These are phyloP conservation scores for Ochotona princeps DNA, from an alignment of 2,113 vertebrate species.

Conservation along the genomic window DNA sequence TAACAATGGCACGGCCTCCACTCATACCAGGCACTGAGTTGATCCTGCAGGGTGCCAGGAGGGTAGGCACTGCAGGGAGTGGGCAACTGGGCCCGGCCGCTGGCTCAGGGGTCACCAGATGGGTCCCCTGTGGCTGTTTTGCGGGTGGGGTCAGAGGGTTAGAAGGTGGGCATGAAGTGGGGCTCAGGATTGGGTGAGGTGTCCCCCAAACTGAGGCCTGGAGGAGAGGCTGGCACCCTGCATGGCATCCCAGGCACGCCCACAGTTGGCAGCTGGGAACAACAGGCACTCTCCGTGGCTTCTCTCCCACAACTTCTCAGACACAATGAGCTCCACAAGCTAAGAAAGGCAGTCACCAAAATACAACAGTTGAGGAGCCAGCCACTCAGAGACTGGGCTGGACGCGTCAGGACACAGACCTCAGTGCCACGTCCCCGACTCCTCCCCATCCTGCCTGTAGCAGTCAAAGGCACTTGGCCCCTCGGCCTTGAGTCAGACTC, in stretches of 20 bases:
- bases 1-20: not conserved
- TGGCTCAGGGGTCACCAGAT: not conserved
- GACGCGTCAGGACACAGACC: too few species aligned
- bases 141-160: not conserved
- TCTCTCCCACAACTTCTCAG: not conserved
- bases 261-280: not conserved
- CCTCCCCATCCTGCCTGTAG: too few species aligned
- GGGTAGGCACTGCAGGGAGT: too few species aligned
- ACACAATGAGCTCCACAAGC: not conserved
- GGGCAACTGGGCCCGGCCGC: not conserved
- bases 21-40: not conserved
- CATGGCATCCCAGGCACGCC: not conserved
- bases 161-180: not conserved
- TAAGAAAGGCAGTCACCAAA: constrained; percentile 48
- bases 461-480: not conserved
- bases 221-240: fast-evolving
- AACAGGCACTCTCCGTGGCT: not conserved
- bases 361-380: constrained; percentile 53
- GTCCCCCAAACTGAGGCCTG: fast-evolving
- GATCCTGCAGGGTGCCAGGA: not conserved
- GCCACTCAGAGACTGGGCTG: constrained; percentile 39
- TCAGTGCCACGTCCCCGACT: too few species aligned
- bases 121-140: fast-evolving
- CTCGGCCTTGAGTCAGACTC: not conserved
- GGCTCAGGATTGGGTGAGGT: fast-evolving